Evolutionary conservation across 2,113 vertebrate species (phyloP).

Genomic region (Oryzias celebensis): DNA sequence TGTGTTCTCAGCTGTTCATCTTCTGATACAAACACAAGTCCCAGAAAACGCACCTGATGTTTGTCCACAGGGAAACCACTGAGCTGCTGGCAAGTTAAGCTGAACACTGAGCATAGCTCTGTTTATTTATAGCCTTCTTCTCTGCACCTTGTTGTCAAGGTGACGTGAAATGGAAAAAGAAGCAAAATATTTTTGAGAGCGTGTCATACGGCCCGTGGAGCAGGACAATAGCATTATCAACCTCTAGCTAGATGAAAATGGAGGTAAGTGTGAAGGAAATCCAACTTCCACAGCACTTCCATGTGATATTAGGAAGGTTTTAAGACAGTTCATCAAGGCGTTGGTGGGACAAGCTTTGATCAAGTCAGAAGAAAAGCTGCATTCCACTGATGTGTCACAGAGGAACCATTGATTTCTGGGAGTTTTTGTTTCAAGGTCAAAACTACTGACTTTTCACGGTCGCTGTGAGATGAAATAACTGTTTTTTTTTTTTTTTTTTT

Average conservation of each 20-base stretch:
- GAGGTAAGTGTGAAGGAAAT: background rate
- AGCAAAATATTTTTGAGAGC: background rate
- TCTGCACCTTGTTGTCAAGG: conserved; percentile 11
- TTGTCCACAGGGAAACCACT: background rate
- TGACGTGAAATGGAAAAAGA: conserved; percentile 10
- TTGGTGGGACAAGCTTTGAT: background rate
- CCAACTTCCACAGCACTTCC: too few species aligned
- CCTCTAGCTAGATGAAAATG: background rate
- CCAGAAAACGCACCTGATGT: background rate
- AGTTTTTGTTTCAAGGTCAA: background rate
- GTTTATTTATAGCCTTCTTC: conserved; percentile 7
- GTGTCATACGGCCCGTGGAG: background rate
- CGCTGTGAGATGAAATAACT: background rate
- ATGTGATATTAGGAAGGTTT: background rate
- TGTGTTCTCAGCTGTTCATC: conserved; percentile 2
- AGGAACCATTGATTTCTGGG: background rate
- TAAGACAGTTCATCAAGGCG: conserved; percentile 1
- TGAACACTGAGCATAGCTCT: background rate
- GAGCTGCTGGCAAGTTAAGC: conserved; percentile 12
- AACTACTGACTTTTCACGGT: background rate
- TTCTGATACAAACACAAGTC: conserved; percentile 6
- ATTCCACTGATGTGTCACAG: too few species aligned
- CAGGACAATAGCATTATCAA: background rate
- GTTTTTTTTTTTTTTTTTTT: background rate
- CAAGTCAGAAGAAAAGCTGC: too few species aligned